Percentiles rank a stretch among this genome's conserved stretches.
Conservation (phyloP, 1,140 invertebrate genomes). For the Oreohelix idahoensis region DNA sequence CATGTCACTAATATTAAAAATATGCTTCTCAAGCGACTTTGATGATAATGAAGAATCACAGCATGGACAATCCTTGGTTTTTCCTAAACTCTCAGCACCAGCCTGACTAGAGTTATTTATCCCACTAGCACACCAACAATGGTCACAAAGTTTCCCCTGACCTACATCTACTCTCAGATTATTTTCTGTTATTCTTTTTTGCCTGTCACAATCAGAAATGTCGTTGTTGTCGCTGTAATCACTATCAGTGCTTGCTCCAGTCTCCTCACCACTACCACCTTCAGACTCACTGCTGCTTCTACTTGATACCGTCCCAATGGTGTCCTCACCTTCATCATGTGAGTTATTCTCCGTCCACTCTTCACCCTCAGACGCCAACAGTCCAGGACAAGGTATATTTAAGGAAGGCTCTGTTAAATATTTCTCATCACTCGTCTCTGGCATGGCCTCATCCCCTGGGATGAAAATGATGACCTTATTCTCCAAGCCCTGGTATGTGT, state of each 20-base stretch:
- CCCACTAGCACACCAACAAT: neutral
- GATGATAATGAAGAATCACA: neutral
- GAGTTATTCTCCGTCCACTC: neutral
- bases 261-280: neutral
- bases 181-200: neutral
- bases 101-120: neutral
- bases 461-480: slow-evolving; percentile 45
- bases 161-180: neutral
- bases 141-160: neutral
- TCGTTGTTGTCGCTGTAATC: neutral
- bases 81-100: neutral
- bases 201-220: neutral
- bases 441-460: slow-evolving; percentile 38
- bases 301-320: neutral
- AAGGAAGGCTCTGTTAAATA: slow-evolving; percentile 18
- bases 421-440: neutral
- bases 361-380: neutral
- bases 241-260: neutral
- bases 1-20: slow-evolving; percentile 27
- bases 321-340: neutral
- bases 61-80: too few species aligned
- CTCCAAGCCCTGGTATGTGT: slow-evolving; percentile 48
- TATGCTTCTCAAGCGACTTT: neutral
- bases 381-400: slow-evolving; percentile 20
- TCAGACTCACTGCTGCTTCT: neutral